Base-by-base conservation (phyloP, 2,888 invertebrate genomes). In the Scaptomyza parva region DNA sequence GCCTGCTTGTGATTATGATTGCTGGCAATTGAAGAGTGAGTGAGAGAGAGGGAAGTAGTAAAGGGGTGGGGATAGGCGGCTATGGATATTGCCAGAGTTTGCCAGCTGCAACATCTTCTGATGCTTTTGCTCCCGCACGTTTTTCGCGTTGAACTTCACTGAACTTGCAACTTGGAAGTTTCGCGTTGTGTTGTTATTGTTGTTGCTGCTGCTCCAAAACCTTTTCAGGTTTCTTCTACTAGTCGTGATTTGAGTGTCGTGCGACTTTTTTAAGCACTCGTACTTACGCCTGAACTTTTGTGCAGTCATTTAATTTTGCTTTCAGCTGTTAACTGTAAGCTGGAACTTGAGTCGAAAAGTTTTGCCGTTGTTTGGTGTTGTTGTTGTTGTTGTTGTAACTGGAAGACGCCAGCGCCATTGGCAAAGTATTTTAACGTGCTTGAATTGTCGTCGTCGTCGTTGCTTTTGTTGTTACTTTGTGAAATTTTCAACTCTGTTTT, bases 171-270 rank as follows among this genome's bases (percentile, higher is more conserved):
- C 72, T 76, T 71, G 75, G 60, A 76, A 64, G 77, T 66, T 60
- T 53, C 24, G 30, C n/a, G n/a, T n/a, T n/a, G 33, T 41, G 20
- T 39, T 43, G 40, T 39, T 50, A 35, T 43, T 55, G 51, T 33
- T 60, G 54, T 28, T 60, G 40, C 33, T 45, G 64, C 52, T 76
- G 66, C 70, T 69, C 76, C 64, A 64, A 82, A 88, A 85, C 72
- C 75, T 77, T 87, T 76, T 72, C 61, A 53, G 60, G 66, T 70
- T 84, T 75, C 28, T 84, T 75, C 28, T 1, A 28, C 78, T 65
- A 79, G 84, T 84, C 84, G 84, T 84, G 84, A 84, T 84, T 84
- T 86, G 77, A 86, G 86, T 83, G 80, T 84, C 86, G 88, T 87
- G 87, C 83, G 82, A 83, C 74, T 82, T 86, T 86, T 61, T 77